A percentile compares a stretch with the other conserved stretches of the same genome.
These are phyloP conservation scores for Meteorus colon DNA, from an alignment of 2,888 invertebrate species.

Conservation along the genomic window DNA sequence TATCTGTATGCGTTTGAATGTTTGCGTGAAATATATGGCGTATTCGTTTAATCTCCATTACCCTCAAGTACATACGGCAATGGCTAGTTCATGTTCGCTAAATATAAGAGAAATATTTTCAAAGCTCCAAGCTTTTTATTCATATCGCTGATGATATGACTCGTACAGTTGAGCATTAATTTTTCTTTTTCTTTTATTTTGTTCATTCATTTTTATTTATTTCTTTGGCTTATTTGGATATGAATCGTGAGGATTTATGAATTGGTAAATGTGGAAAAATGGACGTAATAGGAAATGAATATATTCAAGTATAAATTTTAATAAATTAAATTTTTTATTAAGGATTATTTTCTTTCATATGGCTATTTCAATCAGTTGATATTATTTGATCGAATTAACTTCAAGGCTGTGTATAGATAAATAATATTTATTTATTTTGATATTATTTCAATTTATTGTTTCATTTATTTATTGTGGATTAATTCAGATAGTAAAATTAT, in stretches of 20 bases:
- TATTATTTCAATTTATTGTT: neutral
- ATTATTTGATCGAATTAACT: neutral
- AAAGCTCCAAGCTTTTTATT: neutral
- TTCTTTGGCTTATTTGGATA: neutral
- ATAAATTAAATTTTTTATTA: too few species aligned
- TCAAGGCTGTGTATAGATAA: neutral
- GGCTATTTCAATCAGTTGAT: neutral
- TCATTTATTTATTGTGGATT: neutral
- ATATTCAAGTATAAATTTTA: too few species aligned
- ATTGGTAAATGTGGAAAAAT: neutral
- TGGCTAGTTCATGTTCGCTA: too few species aligned
- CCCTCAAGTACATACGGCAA: neutral
- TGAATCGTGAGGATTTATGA: neutral
- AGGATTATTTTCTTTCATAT: too few species aligned
- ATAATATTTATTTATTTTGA: neutral
- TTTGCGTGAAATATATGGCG: neutral
- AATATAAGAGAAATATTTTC: neutral
- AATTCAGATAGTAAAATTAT: neutral
- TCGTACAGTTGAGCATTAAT: neutral
- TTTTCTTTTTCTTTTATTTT: neutral
- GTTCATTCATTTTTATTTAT: neutral
- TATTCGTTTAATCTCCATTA: neutral
- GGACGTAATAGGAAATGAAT: too few species aligned
- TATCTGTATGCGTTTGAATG: neutral
- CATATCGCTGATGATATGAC: neutral